Percentiles rank a stretch among this genome's conserved stretches.
phyloP scores from a whole-genome alignment of 2,888 invertebrate species.

The Agrilus mali region DNA sequence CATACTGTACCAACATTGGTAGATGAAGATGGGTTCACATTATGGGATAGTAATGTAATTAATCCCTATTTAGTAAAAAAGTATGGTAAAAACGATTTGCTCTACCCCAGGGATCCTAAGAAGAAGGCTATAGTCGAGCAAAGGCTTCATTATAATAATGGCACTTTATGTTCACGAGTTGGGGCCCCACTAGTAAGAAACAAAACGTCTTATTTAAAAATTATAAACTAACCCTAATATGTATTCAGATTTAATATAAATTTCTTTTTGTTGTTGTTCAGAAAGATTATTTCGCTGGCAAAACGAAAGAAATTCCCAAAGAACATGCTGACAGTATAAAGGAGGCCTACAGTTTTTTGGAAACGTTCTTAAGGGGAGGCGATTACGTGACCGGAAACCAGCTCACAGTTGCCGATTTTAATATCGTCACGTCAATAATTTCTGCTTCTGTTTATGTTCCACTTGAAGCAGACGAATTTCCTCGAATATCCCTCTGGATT shows the following conservation, averaged over 20 bases:
- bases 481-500: background rate
- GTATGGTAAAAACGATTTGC: conserved; percentile 38
- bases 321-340: conserved; percentile 6
- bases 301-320: conserved; percentile 8
- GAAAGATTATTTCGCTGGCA: conserved; percentile 25
- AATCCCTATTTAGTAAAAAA: conserved; percentile 38
- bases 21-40: conserved; percentile 40
- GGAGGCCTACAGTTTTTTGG: conserved; percentile 36
- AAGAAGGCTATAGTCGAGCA: conserved; percentile 42
- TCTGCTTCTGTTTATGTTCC: conserved; percentile 23
- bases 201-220: too few relatives aligned
- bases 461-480: conserved; percentile 14
- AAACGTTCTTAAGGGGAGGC: conserved; percentile 34
- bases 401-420: conserved; percentile 42
- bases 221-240: too few relatives aligned
- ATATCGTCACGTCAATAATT: conserved; percentile 29
- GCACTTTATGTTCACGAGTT: conserved; percentile 36
- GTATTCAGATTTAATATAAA: too few relatives aligned
- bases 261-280: too few relatives aligned
- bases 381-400: conserved; percentile 39
- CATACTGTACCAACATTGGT: conserved; percentile 43
- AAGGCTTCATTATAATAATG: conserved; percentile 40
- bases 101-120: conserved; percentile 43
- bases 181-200: conserved; percentile 34
- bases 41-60: conserved; percentile 39